These are phyloP conservation scores for Kryptolebias ocellatus DNA, from an alignment of 2,797 vertebrate genomes.

Conservation along the genomic window DNA sequence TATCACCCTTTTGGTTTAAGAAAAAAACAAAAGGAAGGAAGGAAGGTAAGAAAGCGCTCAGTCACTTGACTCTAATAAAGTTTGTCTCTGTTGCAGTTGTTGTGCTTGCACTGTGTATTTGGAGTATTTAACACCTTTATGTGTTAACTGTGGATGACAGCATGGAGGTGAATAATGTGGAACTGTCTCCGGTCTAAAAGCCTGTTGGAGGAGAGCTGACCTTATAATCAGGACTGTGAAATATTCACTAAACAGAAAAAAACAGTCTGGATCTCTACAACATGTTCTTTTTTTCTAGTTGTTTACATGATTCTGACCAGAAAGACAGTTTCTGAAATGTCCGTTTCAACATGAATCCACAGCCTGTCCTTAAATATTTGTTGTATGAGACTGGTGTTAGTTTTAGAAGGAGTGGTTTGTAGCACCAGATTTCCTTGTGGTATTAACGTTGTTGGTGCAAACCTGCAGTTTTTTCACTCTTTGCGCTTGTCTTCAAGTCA, in stretches of 20 bases:
- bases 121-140: conserved; percentile 28
- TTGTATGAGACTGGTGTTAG: conserved; percentile 36
- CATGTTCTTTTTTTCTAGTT: conserved; percentile 23
- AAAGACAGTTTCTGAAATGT: conserved; percentile 51
- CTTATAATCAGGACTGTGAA: conserved; percentile 55
- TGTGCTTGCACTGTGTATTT: conserved; percentile 57
- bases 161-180: conserved; percentile 17
- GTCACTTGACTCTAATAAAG: conserved; percentile 49
- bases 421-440: conserved; percentile 65
- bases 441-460: conserved; percentile 48
- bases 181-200: conserved; percentile 37
- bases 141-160: conserved; percentile 26
- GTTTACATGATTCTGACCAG: conserved; percentile 35
- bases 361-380: conserved; percentile 34
- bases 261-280: conserved; percentile 45
- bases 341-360: conserved; percentile 48
- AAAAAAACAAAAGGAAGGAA: too few relatives aligned
- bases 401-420: conserved; percentile 60
- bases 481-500: conserved; percentile 10
- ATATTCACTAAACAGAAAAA: conserved; percentile 55
- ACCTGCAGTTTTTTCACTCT: conserved; percentile 53
- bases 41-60: conserved; percentile 4
- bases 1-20: not conserved
- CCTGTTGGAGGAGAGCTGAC: conserved; percentile 27
- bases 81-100: conserved; percentile 14